Evolutionary conservation across 2,113 vertebrate genomes (phyloP).

Genomic region (Callaeas wilsoni): DNA sequence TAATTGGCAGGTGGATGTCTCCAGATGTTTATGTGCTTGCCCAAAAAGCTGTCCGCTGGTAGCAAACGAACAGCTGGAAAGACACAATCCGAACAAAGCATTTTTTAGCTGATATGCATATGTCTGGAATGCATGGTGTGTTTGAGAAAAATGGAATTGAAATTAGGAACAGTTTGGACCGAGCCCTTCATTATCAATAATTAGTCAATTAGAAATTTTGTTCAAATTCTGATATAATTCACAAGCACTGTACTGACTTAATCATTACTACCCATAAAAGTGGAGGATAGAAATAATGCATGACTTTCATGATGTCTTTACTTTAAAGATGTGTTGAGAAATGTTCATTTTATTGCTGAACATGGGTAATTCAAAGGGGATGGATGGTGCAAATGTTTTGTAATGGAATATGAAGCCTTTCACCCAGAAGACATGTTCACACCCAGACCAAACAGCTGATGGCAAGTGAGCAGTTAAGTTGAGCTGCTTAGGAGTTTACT

Average conservation of each 20-base stretch:
- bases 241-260: neutral
- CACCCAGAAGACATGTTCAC: neutral
- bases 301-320: neutral
- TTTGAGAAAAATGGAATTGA: neutral
- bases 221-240: neutral
- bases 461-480: neutral
- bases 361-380: neutral
- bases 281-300: neutral
- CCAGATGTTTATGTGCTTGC: conserved; percentile 13
- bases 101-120: neutral
- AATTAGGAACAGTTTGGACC: neutral
- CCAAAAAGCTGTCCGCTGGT: neutral
- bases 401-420: neutral
- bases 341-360: neutral
- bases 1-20: conserved; percentile 39
- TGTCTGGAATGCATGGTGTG: neutral
- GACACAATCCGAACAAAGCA: neutral
- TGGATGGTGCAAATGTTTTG: neutral
- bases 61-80: conserved; percentile 6
- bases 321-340: neutral
- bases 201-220: neutral
- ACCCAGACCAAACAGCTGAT: neutral
- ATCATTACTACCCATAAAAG: neutral
- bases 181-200: neutral
- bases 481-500: neutral